phyloP scores from a whole-genome alignment of 2,113 vertebrate genomes.

The Gallinago media region DNA sequence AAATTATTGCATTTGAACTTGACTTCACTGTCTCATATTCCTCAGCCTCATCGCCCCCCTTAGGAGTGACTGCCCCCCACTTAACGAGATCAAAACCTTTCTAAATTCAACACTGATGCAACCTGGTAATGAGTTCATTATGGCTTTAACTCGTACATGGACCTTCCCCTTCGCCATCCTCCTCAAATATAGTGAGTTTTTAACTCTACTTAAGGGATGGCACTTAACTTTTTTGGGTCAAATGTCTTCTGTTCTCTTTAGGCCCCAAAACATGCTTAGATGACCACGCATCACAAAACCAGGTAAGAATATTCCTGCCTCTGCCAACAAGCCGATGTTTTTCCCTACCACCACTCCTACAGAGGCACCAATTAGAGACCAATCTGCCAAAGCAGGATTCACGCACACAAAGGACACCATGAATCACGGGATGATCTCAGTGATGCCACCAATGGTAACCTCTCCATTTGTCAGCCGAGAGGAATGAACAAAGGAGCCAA shows the following conservation, averaged over 20 bases:
- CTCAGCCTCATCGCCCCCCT: not conserved
- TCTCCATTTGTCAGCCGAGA: constrained; percentile 45
- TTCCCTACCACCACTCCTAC: not conserved
- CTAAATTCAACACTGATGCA: not conserved
- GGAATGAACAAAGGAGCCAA: constrained; percentile 32
- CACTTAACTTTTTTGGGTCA: not conserved
- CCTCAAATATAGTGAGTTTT: not conserved
- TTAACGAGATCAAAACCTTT: not conserved
- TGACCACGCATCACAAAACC: not conserved
- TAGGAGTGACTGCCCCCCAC: not conserved
- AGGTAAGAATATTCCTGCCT: not conserved
- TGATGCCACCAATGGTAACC: not conserved
- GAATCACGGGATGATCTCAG: constrained; percentile 59
- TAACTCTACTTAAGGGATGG: not conserved
- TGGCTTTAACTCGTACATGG: not conserved
- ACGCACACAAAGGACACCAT: constrained; percentile 70
- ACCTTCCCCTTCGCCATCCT: not conserved
- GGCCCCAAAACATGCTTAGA: not conserved
- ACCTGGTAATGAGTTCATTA: not conserved
- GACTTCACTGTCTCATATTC: not conserved
- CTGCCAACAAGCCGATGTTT: not conserved
- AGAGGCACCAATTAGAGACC: constrained; percentile 4
- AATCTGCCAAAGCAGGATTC: constrained; percentile 62
- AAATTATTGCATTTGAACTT: not conserved
- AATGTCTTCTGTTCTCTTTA: not conserved